Base-by-base conservation (phyloP, 2,888 invertebrate species). In the Drosophila affinis region DNA sequence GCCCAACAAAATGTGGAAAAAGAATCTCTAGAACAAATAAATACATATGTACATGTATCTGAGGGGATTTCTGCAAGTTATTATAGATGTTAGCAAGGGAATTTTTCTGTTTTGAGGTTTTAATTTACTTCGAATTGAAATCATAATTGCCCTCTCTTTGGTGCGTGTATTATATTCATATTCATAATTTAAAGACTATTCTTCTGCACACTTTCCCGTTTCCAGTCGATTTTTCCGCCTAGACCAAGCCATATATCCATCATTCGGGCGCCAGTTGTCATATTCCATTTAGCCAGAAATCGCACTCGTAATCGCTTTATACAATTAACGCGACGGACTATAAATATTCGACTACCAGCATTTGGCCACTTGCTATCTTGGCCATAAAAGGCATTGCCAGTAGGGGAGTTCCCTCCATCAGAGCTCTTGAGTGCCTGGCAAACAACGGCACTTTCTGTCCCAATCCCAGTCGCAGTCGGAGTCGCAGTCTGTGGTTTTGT, bases 341-440 rank as follows among this genome's bases (percentile, higher is more conserved):
- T 63, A 48, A 3, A 67, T n/a, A 27, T 45, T 69, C 0, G 72
- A 12, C 3, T 45, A 58, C 17, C 44, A 39, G 32, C 64, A 54
- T 10, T 44, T 21, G 29, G 39, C 49, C 71, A 9, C n/a, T 3
- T 21, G 62, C 71, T 53, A 47, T 32, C 53, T 76, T 70, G 54
- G 7, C 71, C 77, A 64, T 62, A 68, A 68, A 60, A 51, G 71
- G 57, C 53, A 68, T 65, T 51, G 64, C 45, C 52, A 65, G 52
- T 64, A 45, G 47, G 74, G 82, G 85, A 72, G 44, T 81, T 83
- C 80, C 82, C 81, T 81, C 60, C 47, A 39, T 18, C 48, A 9
- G 32, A 34, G 34, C 34, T 34, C 12, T 47, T 49, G 47, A 27
- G 51, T 57, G 45, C 53, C 54, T 34, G 39, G 72, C 72, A 75